These are phyloP conservation scores for Vannuccia rotundouncinata DNA, from an alignment of 2,888 invertebrate genomes.

Conservation along the genomic window DNA sequence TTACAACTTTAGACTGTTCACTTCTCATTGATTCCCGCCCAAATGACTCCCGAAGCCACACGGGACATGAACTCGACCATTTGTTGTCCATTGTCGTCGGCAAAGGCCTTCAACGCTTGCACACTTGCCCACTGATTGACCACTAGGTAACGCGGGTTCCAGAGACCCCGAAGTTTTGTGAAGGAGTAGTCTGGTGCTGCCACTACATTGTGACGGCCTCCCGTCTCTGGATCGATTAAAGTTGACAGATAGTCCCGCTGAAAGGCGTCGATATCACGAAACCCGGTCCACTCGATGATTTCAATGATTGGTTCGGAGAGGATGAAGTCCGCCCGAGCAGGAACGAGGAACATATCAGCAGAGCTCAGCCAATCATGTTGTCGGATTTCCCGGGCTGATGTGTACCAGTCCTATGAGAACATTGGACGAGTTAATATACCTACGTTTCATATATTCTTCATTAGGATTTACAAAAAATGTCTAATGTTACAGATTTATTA, in stretches of 20 bases:
- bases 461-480: too few species aligned
- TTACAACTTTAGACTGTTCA: too few species aligned
- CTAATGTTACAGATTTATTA: too few species aligned
- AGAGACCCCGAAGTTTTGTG: conserved; percentile 27
- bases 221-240: neutral
- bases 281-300: conserved; percentile 36
- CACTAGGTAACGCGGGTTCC: conserved; percentile 36
- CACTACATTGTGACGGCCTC: conserved; percentile 35
- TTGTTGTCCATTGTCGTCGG: conserved; percentile 27
- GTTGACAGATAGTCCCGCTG: conserved; percentile 34
- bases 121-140: conserved; percentile 38
- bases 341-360: conserved; percentile 34
- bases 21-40: conserved; percentile 36
- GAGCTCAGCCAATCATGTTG: conserved; percentile 39
- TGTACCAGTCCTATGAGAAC: conserved; percentile 38
- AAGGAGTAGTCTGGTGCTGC: conserved; percentile 38
- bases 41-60: conserved; percentile 29
- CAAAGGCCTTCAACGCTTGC: conserved; percentile 34
- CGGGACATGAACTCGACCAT: conserved; percentile 29
- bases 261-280: conserved; percentile 32
- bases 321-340: conserved; percentile 34
- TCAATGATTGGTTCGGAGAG: conserved; percentile 34
- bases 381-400: conserved; percentile 34
- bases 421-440: too few species aligned
- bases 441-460: too few species aligned